phyloP scores from a whole-genome alignment of 2,797 vertebrate genomes.

The Potorous gilbertii region DNA sequence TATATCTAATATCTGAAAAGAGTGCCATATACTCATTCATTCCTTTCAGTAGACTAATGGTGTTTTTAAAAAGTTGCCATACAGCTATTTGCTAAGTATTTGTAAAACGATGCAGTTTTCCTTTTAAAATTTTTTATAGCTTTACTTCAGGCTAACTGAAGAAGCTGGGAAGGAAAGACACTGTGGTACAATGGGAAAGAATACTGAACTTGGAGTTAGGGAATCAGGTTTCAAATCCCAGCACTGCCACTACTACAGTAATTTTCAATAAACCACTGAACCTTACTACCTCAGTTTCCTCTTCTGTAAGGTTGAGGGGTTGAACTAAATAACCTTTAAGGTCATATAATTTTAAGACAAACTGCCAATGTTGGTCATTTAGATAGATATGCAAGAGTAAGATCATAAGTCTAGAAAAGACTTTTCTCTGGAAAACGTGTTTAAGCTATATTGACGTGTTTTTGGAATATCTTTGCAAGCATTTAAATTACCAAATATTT shows the following conservation, averaged over 20 bases:
- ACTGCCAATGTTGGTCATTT: not conserved
- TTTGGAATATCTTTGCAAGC: not conserved
- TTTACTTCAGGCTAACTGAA: not conserved
- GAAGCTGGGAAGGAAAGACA: not conserved
- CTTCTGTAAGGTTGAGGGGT: not conserved
- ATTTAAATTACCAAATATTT: not conserved
- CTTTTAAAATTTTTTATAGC: not conserved
- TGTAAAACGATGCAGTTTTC: not conserved
- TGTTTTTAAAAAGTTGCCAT: not conserved
- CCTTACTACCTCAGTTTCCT: not conserved
- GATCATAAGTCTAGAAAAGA: constrained; percentile 56
- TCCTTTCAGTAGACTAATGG: not conserved
- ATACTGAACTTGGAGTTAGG: not conserved
- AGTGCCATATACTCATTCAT: not conserved
- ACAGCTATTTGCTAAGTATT: not conserved
- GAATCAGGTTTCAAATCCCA: constrained; percentile 32
- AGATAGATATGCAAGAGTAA: constrained; percentile 68
- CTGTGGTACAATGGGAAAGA: not conserved
- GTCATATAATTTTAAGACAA: not conserved
- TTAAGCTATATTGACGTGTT: constrained; percentile 47
- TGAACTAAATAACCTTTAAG: not conserved
- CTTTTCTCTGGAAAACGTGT: constrained; percentile 56
- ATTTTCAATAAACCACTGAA: not conserved
- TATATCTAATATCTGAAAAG: not conserved
- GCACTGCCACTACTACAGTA: not conserved